Conservation (phyloP, 2,797 vertebrate species). For the Vireo griseus region DNA sequence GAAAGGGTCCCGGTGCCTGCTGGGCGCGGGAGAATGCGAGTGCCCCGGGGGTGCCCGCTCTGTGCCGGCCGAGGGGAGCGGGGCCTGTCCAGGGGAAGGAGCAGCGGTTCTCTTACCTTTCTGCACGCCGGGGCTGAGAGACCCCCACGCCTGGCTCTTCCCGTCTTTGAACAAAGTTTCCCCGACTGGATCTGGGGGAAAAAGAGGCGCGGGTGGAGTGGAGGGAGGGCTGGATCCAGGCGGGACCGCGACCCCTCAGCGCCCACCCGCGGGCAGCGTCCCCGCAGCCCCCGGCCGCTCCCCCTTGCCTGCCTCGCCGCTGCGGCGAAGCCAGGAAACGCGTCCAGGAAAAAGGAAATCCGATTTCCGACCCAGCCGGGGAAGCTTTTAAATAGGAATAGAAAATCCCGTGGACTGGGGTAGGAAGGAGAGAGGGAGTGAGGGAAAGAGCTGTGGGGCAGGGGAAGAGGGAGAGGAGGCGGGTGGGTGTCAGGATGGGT, state of each 20-base stretch:
- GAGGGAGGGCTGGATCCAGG: background rate
- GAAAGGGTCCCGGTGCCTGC: background rate
- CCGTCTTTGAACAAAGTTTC: slow-evolving; percentile 94
- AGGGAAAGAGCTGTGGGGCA: background rate
- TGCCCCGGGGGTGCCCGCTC: background rate
- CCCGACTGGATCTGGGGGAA: slow-evolving; percentile 84
- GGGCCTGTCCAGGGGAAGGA: background rate
- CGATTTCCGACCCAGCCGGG: slow-evolving; percentile 90
- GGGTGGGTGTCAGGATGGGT: background rate
- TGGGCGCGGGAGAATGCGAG: no score
- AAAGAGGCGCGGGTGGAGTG: slow-evolving; percentile 16
- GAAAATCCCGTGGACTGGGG: background rate
- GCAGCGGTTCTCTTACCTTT: slow-evolving; percentile 84
- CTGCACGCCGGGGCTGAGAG: slow-evolving; percentile 89
- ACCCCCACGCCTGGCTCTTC: slow-evolving; percentile 89
- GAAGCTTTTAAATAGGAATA: slow-evolving; percentile 78
- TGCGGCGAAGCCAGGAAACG: slow-evolving; percentile 90
- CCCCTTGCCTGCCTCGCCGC: slow-evolving; percentile 54
- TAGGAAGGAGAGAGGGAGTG: slow-evolving; percentile 60
- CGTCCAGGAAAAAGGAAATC: slow-evolving; percentile 99
- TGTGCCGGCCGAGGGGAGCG: background rate
- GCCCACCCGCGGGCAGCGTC: background rate
- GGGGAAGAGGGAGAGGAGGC: background rate
- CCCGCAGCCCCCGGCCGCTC: slow-evolving; percentile 38
- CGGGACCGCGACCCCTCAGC: background rate